Evolutionary conservation across 2,888 invertebrate genomes (phyloP), one percentile per base, ranked within the genome.

Genomic region (Acronicta alni): DNA sequence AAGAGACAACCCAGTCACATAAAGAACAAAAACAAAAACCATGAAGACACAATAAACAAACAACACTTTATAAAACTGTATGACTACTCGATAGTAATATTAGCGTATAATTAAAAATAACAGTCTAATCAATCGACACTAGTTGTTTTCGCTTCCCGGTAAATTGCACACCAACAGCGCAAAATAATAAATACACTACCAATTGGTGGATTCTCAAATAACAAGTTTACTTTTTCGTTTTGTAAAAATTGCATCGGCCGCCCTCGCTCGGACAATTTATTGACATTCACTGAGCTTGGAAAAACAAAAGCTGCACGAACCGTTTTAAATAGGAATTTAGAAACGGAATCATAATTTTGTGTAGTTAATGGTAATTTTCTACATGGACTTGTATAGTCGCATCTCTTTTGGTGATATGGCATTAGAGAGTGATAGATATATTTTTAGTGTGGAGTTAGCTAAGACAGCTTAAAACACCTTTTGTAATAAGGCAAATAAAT

Each of bases 171-270:
- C 67, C 55, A 73, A 72, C 64, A 72, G 67, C 41, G 44, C 60
- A 71, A 77, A 69, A 75, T 62, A 77, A 80, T 67, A 82, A 77
- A 83, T 67, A 75, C 59, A 56, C 62, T 70, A 65, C 71, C 68
- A 61, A 74, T 78, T 72, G 71, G 76, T 71, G 51, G 70, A 77
- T 67, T 67, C 71, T 65, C 66, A 66, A 70, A 79, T 77, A 81
- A 79, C 79, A 75, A 78, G 75, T 78, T 73, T 62, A 58, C 71
- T 75, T 77, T 73, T 79, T 77, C 72, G 72, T 79, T 81, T 83
- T 79, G 70, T 72, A 77, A 81, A 85, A 83, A 81, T 76, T 83
- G 81, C 81, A 81, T 64, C 73, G 72, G 60, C 70, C 70, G 78
- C 77, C 54, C 75, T 78, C 75, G 78, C 79, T 67, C 45, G 78